These are phyloP conservation scores for Chlamydotis undulata DNA, from an alignment of 2,113 vertebrate genomes.

Conservation along the genomic window DNA sequence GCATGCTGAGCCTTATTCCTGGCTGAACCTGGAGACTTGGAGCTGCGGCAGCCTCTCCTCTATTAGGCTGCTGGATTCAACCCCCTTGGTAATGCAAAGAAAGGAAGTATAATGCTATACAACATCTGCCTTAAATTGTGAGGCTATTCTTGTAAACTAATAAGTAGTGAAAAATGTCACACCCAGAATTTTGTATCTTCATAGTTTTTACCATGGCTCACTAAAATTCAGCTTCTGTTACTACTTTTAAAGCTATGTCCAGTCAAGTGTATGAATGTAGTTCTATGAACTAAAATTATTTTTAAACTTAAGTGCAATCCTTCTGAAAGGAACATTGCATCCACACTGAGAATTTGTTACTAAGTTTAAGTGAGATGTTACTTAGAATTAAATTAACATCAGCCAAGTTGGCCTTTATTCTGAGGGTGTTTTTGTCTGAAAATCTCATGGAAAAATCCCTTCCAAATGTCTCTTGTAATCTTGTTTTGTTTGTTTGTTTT, in stretches of 20 bases:
- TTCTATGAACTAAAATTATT: not conserved
- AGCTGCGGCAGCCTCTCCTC: not conserved
- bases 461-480: not conserved
- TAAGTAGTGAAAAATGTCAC: not conserved
- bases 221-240: not conserved
- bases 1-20: not conserved
- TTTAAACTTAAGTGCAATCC: not conserved
- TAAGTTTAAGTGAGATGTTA: not conserved
- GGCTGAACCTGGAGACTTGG: not conserved
- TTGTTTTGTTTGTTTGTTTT: not conserved
- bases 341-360: not conserved
- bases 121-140: not conserved
- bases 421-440: not conserved
- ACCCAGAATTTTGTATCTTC: not conserved
- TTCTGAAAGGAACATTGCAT: not conserved
- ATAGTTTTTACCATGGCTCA: not conserved
- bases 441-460: not conserved
- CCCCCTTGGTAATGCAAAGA: not conserved
- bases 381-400: not conserved
- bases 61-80: not conserved
- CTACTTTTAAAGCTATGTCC: not conserved
- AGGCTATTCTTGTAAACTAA: not conserved
- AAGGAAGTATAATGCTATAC: not conserved
- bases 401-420: not conserved
- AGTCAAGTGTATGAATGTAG: not conserved